These are phyloP conservation scores for Subacronicta megacephala DNA, from an alignment of 2,888 invertebrate species.

Conservation along the genomic window DNA sequence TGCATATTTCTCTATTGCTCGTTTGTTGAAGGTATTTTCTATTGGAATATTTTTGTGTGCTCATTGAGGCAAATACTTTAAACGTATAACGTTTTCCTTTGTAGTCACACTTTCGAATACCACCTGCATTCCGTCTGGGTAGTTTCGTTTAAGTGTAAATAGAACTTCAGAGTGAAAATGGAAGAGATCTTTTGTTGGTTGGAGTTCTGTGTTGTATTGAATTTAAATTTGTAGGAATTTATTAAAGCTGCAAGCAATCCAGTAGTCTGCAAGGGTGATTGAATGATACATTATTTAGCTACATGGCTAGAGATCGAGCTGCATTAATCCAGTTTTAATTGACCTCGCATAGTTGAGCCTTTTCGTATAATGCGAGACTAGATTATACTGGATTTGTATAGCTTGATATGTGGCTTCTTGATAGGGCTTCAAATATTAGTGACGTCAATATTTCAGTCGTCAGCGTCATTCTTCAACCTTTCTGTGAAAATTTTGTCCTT, in stretches of 20 bases:
- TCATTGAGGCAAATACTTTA: slow-evolving; percentile 36
- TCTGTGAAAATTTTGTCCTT: too few species aligned
- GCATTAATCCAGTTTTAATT: too few species aligned
- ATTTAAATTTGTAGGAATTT: not conserved
- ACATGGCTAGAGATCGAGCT: too few species aligned
- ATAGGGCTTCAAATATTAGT: too few species aligned
- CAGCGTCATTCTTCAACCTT: too few species aligned
- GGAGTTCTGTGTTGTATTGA: not conserved
- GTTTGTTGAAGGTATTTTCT: slow-evolving; percentile 41
- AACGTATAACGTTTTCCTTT: slow-evolving; percentile 30
- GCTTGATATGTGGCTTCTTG: too few species aligned
- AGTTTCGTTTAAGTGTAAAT: slow-evolving; percentile 24
- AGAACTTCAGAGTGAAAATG: slow-evolving; percentile 2
- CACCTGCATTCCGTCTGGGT: slow-evolving; percentile 29
- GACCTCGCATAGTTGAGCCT: too few species aligned
- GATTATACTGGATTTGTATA: too few species aligned
- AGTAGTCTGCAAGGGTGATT: not conserved
- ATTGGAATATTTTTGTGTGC: slow-evolving; percentile 23
- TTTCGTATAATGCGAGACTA: too few species aligned
- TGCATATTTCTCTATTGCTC: not conserved
- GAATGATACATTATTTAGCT: too few species aligned
- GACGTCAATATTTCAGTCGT: too few species aligned
- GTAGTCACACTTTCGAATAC: slow-evolving; percentile 30
- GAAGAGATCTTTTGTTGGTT: slow-evolving; percentile 4
- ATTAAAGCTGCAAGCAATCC: slow-evolving; percentile 5